Conservation (phyloP, 2,797 vertebrate genomes). For the Anomalospiza imberbis region DNA sequence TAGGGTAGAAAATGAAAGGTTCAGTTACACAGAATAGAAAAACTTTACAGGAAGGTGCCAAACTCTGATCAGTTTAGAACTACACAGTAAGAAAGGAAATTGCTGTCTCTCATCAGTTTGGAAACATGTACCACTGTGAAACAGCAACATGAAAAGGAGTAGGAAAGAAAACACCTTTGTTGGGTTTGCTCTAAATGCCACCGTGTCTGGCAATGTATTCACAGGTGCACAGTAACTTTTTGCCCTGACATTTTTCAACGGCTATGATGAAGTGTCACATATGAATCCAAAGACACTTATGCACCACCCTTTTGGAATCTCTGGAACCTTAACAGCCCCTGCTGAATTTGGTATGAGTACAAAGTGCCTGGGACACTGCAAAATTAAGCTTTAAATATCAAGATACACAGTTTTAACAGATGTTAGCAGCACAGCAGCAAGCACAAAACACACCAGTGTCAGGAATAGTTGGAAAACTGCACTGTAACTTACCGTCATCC, state of each 20-base stretch:
- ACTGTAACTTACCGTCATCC: constrained; percentile 86
- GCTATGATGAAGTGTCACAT: not conserved
- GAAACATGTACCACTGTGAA: not conserved
- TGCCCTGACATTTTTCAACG: not conserved
- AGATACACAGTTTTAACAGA: not conserved
- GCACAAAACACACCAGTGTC: not conserved
- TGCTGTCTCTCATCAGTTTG: not conserved
- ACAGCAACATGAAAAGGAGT: not conserved
- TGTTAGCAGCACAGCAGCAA: not conserved
- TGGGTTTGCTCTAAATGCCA: not conserved
- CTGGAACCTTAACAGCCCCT: not conserved
- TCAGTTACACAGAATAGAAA: not conserved
- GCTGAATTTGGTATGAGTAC: not conserved
- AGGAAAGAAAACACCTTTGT: not conserved
- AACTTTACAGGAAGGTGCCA: not conserved
- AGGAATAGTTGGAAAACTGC: fast-evolving
- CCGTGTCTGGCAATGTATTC: not conserved
- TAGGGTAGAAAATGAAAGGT: not conserved
- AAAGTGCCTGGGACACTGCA: not conserved
- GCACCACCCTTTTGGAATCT: not conserved
- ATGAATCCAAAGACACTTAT: not conserved
- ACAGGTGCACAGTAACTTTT: not conserved
- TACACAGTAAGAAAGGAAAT: not conserved
- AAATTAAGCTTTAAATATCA: not conserved
- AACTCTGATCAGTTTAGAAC: not conserved